Percentiles rank a stretch among this genome's conserved stretches.
phyloP scores from a whole-genome alignment of 1,140 invertebrate species.

The Drosophila nannoptera region DNA sequence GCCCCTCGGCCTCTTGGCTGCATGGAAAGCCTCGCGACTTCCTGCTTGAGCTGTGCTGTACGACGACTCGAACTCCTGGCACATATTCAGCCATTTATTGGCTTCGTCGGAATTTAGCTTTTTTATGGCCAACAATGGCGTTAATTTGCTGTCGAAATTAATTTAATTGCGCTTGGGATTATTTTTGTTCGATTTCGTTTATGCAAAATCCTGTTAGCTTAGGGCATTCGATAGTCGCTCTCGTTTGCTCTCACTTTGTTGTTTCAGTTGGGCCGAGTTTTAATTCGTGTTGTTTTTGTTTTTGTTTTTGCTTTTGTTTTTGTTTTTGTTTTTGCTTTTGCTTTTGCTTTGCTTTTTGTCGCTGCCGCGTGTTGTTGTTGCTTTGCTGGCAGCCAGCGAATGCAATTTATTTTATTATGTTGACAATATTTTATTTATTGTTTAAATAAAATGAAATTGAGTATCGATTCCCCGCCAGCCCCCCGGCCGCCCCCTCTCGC shows the following conservation, averaged over 20 bases:
- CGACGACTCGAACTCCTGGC: too few species aligned
- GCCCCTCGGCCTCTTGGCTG: too few species aligned
- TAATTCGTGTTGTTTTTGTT: not conserved
- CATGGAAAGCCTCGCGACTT: too few species aligned
- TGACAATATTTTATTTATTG: constrained; percentile 59
- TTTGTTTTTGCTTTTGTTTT: not conserved
- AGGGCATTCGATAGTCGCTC: constrained; percentile 3
- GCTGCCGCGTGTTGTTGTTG: not conserved
- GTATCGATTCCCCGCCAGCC: not conserved
- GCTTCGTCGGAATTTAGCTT: too few species aligned
- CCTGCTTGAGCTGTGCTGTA: too few species aligned
- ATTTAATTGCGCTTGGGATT: not conserved
- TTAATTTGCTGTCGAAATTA: not conserved
- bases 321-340: not conserved
- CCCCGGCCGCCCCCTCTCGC: not conserved
- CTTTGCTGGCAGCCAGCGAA: not conserved
- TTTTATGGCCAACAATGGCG: too few species aligned
- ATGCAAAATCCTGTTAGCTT: not conserved
- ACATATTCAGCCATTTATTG: too few species aligned
- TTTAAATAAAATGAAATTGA: constrained; percentile 57
- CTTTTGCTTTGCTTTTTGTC: not conserved
- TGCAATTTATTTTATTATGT: constrained; percentile 56
- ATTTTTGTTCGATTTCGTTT: not conserved
- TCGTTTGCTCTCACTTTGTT: not conserved
- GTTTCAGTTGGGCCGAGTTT: constrained; percentile 3